phyloP scores from a whole-genome alignment of 1,140 invertebrate genomes.

The Solenopsis fugax region DNA sequence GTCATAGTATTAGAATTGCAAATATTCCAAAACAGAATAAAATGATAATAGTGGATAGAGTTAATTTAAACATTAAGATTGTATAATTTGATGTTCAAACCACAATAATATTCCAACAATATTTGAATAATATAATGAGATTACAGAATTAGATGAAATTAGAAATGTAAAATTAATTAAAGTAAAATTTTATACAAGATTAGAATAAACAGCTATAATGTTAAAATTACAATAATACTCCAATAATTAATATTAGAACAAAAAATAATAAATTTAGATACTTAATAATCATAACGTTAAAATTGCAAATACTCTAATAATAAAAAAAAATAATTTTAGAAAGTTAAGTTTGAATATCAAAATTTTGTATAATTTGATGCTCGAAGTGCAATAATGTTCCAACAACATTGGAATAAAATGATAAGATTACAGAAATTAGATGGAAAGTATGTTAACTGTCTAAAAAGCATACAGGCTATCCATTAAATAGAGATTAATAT shows the following conservation, averaged over 20 bases:
- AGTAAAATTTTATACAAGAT: not conserved
- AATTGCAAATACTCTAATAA: too few species aligned
- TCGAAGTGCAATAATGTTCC: not conserved
- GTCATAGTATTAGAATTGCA: too few species aligned
- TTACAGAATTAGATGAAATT: too few species aligned
- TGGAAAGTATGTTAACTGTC: not conserved
- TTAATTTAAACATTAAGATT: too few species aligned
- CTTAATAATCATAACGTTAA: too few species aligned
- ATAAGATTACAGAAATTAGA: not conserved
- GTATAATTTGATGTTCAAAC: not conserved
- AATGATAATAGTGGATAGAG: too few species aligned
- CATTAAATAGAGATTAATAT: constrained; percentile 4
- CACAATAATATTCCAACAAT: not conserved
- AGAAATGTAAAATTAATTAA: too few species aligned
- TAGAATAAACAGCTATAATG: not conserved
- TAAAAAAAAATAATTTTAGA: too few species aligned
- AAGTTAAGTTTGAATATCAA: not conserved
- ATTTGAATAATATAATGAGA: not conserved
- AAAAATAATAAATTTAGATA: too few species aligned
- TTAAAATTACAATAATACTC: not conserved
- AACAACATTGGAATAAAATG: not conserved
- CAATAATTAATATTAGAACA: too few species aligned
- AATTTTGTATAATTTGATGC: not conserved
- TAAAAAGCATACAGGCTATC: not conserved
- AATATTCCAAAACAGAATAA: too few species aligned